Conservation (phyloP, 2,888 invertebrate species). For the Drosophila colorata region DNA sequence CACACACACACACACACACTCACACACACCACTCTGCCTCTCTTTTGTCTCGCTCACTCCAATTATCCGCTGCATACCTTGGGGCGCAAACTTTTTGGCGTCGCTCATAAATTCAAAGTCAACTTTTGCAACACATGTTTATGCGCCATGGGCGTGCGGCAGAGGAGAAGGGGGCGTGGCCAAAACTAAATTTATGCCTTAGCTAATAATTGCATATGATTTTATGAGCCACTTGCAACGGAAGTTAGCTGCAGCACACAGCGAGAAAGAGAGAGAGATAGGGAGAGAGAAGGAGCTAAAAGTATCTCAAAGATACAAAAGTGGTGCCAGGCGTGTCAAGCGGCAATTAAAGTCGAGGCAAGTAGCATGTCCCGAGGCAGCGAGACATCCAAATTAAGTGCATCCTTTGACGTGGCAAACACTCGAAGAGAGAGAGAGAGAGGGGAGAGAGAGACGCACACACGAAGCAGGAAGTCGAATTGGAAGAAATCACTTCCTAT, state of each 20-base stretch:
- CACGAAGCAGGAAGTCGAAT: constrained; percentile 67
- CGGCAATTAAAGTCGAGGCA: constrained; percentile 24
- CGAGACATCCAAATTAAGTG: constrained; percentile 48
- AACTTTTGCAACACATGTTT: constrained; percentile 55
- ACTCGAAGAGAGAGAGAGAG: constrained; percentile 5
- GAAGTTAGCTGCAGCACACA: not conserved
- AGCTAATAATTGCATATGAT: constrained; percentile 58
- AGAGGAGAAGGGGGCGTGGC: constrained; percentile 1
- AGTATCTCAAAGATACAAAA: constrained; percentile 31
- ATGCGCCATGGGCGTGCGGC: constrained; percentile 16
- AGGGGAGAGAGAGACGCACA: not conserved
- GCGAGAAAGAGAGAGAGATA: no score
- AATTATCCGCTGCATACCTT: constrained; percentile 69
- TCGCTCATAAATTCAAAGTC: constrained; percentile 57
- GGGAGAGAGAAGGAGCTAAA: not conserved
- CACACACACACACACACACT: constrained; percentile 2
- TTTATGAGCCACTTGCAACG: constrained; percentile 4
- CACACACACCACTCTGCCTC: not conserved
- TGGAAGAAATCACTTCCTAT: constrained; percentile 68
- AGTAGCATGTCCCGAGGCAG: constrained; percentile 26
- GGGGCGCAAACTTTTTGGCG: constrained; percentile 57
- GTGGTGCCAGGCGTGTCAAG: constrained; percentile 27
- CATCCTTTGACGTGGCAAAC: constrained; percentile 57
- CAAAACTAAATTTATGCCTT: constrained; percentile 4
- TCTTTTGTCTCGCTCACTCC: constrained; percentile 14